Evolutionary conservation across 92 coral and sea anemone species (phyloP).

Genomic region (Pocillopora meandrina): DNA sequence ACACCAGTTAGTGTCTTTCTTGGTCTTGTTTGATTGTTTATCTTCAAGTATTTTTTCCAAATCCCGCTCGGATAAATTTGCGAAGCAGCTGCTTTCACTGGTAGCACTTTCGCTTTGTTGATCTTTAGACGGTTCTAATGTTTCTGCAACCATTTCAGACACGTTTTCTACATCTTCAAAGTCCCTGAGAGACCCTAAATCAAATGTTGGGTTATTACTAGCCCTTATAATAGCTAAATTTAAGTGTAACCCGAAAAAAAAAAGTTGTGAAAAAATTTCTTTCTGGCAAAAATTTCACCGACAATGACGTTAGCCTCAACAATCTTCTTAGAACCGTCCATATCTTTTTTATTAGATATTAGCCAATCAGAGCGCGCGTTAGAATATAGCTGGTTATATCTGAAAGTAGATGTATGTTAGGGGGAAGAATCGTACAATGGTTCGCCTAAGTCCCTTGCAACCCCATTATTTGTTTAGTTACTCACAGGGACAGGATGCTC

Average conservation of each 20-base stretch:
- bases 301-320: neutral
- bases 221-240: neutral
- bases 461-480: no score
- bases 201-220: neutral
- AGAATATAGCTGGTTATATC: no score
- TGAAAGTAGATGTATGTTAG: no score
- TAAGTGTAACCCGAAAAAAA: neutral
- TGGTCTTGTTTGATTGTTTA: constrained; percentile 11
- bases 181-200: neutral
- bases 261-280: no score
- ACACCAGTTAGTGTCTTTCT: constrained; percentile 14
- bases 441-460: no score
- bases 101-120: no score
- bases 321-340: neutral
- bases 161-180: neutral
- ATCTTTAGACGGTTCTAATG: neutral
- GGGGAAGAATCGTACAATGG: no score
- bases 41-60: constrained; percentile 13
- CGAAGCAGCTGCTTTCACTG: neutral
- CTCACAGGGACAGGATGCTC: no score
- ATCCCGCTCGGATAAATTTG: constrained; percentile 18
- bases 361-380: no score
- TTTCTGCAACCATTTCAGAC: neutral
- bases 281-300: neutral
- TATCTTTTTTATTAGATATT: no score